Percentiles rank a stretch among this genome's conserved stretches.
Evolutionary conservation across 2,888 invertebrate species (phyloP).

Genomic region (Rhamnusium bicolor): DNA sequence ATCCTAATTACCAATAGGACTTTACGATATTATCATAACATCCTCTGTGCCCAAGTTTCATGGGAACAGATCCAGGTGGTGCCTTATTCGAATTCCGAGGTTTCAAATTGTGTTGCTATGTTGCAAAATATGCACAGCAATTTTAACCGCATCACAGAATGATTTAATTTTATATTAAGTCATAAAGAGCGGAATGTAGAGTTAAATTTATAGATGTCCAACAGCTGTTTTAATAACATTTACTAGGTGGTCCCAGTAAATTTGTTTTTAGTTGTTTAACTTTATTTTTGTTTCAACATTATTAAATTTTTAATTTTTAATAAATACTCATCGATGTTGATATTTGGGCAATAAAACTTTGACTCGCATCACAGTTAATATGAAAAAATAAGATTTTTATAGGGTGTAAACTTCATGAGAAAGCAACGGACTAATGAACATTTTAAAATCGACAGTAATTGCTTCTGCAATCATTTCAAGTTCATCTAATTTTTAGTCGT

Average conservation of each 20-base stretch:
- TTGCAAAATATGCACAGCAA: conserved; percentile 8
- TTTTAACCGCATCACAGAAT: conserved; percentile 18
- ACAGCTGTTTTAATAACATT: not conserved
- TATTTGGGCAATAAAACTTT: no score
- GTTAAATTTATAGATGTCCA: conserved; percentile 19
- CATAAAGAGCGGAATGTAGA: conserved; percentile 29
- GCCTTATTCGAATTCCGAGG: conserved; percentile 19
- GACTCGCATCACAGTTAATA: no score
- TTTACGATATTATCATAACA: conserved; percentile 34
- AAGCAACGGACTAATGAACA: no score
- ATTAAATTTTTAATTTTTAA: no score
- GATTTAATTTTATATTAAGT: conserved; percentile 23
- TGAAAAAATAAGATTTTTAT: no score
- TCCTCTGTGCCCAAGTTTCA: not conserved
- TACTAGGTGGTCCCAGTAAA: conserved; percentile 14
- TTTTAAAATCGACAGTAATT: no score
- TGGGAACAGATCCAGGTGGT: conserved; percentile 45
- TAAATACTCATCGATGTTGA: no score
- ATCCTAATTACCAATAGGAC: conserved; percentile 45
- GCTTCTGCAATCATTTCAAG: no score
- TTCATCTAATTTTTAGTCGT: no score
- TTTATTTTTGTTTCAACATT: not conserved
- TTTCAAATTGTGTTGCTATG: conserved; percentile 13
- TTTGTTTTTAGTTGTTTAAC: not conserved
- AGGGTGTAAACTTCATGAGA: no score